Percentiles rank a stretch among this genome's conserved stretches.
Conservation (phyloP, 2,888 invertebrate species). For the Agrotis clavis region DNA sequence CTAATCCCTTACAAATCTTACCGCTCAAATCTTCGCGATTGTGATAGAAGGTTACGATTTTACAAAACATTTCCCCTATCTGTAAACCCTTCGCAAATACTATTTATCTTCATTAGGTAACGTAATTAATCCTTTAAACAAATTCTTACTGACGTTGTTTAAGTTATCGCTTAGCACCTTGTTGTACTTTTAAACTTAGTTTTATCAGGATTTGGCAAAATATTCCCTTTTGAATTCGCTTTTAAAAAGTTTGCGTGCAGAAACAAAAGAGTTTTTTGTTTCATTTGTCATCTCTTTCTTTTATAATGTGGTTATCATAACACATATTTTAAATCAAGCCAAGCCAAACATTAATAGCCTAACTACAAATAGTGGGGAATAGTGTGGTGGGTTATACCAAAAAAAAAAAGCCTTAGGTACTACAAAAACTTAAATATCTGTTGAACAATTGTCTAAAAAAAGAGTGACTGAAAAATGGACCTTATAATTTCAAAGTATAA, state of each 20-base stretch:
- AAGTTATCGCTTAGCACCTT: slow-evolving; percentile 59
- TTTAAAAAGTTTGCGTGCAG: slow-evolving; percentile 28
- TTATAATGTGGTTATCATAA: too few species aligned
- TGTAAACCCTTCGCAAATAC: slow-evolving; percentile 53
- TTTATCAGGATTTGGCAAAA: slow-evolving; percentile 48
- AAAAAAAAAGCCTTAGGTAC: too few species aligned
- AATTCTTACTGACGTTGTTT: slow-evolving; percentile 63
- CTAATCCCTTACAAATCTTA: slow-evolving; percentile 4
- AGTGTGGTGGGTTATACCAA: too few species aligned
- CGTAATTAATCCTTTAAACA: slow-evolving; percentile 62
- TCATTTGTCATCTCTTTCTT: too few species aligned
- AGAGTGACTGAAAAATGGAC: too few species aligned
- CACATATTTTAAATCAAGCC: too few species aligned
- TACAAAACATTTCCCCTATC: slow-evolving; percentile 30
- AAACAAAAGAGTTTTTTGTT: slow-evolving; percentile 19
- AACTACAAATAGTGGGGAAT: too few species aligned
- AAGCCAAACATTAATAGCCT: too few species aligned
- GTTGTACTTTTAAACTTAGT: slow-evolving; percentile 56
- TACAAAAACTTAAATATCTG: too few species aligned
- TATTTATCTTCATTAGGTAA: slow-evolving; percentile 64
- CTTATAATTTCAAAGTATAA: too few species aligned
- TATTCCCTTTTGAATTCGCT: slow-evolving; percentile 48
- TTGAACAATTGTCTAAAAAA: too few species aligned
- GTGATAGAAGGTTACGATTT: slow-evolving; percentile 9
- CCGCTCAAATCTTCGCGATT: not conserved